phyloP scores from a whole-genome alignment of 2,113 vertebrate species.

The Australoheros scitulus region DNA sequence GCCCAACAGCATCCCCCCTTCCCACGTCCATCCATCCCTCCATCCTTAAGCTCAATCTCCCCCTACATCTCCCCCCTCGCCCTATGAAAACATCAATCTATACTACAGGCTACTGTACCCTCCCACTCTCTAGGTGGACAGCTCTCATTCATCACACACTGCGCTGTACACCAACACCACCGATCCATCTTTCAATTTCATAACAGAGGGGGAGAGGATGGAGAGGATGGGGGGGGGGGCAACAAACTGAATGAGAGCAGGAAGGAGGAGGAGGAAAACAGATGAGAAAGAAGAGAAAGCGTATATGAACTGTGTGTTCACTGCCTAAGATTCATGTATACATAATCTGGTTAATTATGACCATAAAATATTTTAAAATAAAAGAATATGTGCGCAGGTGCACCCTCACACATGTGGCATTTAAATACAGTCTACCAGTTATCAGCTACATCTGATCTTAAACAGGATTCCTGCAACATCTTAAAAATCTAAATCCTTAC shows the following conservation, averaged over 20 bases:
- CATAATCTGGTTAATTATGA: background rate
- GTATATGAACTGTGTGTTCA: background rate
- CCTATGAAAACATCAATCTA: conserved; percentile 70
- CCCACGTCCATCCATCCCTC: conserved; percentile 41
- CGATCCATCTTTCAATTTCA: conserved; percentile 72
- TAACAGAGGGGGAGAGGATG: conserved; percentile 69
- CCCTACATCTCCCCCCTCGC: conserved; percentile 18
- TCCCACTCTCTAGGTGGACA: conserved; percentile 59
- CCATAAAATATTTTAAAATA: background rate
- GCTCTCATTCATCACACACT: conserved; percentile 72
- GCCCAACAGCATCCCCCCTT: conserved; percentile 34
- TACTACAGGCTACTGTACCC: conserved; percentile 58
- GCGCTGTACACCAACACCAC: conserved; percentile 55
- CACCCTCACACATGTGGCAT: background rate
- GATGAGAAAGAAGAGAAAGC: background rate
- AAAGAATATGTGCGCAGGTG: background rate
- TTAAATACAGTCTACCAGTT: background rate
- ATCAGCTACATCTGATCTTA: background rate
- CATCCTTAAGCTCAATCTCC: conserved; percentile 32
- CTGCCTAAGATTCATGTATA: background rate
- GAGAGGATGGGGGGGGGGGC: conserved; percentile 21
- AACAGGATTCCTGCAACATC: background rate
- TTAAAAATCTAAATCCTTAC: background rate
- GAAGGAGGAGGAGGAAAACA: background rate
- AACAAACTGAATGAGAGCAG: conserved; percentile 29